Percentiles rank a stretch among this genome's conserved stretches.
Evolutionary conservation across 2,888 invertebrate genomes (phyloP).

Genomic region (Onthophagus sagittarius): DNA sequence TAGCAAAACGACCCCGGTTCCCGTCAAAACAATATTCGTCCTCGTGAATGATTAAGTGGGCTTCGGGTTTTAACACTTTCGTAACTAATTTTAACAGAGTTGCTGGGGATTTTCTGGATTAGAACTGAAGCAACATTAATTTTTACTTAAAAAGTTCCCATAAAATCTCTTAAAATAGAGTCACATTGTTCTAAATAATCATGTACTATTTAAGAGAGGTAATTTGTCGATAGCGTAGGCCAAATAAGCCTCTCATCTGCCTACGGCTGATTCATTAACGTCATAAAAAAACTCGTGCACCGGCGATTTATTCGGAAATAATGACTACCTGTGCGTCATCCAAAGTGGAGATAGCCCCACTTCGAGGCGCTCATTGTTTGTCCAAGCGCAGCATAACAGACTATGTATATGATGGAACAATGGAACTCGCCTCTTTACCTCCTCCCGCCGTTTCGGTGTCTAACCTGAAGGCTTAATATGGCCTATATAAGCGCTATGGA

Average conservation of each 20-base stretch:
- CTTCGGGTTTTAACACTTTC: not conserved
- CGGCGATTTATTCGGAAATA: slow-evolving; percentile 3
- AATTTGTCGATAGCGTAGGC: not conserved
- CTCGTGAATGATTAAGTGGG: not conserved
- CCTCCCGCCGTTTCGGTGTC: not conserved
- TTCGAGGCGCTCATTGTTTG: not conserved
- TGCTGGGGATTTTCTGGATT: not conserved
- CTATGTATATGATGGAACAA: not conserved
- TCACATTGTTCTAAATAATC: not conserved
- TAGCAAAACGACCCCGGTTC: not conserved
- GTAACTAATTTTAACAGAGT: not conserved
- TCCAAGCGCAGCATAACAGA: not conserved
- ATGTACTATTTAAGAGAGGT: not conserved
- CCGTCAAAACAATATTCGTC: not conserved
- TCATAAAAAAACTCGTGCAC: not conserved
- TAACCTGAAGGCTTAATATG: not conserved
- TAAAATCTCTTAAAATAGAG: not conserved
- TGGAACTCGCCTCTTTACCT: not conserved
- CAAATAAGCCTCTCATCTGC: not conserved
- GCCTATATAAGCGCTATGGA: not conserved
- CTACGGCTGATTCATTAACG: not conserved
- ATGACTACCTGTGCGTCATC: slow-evolving; percentile 8
- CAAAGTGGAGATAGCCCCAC: not conserved
- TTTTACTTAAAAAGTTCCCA: not conserved
- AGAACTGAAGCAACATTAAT: not conserved